Evolutionary conservation across 2,113 vertebrate species (phyloP).

Genomic region (Microtus montanus): DNA sequence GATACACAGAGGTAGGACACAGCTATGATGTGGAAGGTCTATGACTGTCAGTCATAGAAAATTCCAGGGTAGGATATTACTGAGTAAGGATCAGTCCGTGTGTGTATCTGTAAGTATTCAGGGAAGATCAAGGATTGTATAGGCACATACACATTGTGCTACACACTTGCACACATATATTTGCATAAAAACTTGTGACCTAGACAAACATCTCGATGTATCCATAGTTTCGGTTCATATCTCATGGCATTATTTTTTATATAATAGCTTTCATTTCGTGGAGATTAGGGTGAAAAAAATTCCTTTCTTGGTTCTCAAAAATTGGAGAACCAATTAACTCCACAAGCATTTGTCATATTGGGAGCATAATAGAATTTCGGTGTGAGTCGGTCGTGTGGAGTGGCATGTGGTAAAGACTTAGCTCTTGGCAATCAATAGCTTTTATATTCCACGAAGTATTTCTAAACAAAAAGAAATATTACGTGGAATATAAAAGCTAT

Average conservation of each 20-base stretch:
- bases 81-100: background rate
- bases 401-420: slow-evolving; percentile 70
- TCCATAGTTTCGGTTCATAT: background rate
- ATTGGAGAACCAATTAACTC: slow-evolving; percentile 49
- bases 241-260: background rate
- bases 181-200: background rate
- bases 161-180: background rate
- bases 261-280: background rate
- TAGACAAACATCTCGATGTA: background rate
- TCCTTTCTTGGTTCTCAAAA: slow-evolving; percentile 55
- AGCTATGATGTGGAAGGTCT: no score
- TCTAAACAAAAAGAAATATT: slow-evolving; percentile 77
- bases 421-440: slow-evolving; percentile 77
- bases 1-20: background rate
- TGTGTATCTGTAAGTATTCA: background rate
- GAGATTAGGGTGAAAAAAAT: background rate
- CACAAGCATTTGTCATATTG: slow-evolving; percentile 46
- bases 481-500: slow-evolving; percentile 80
- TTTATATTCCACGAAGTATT: slow-evolving; percentile 75
- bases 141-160: background rate
- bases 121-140: background rate
- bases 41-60: no score
- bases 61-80: background rate
- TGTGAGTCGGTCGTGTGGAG: slow-evolving; percentile 70
- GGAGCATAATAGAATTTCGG: slow-evolving; percentile 49